Evolutionary conservation across 37 sponge, comb jelly and placozoan species (phyloP), one percentile per base, ranked within the genome.

Genomic region (Axinella damicornis): DNA sequence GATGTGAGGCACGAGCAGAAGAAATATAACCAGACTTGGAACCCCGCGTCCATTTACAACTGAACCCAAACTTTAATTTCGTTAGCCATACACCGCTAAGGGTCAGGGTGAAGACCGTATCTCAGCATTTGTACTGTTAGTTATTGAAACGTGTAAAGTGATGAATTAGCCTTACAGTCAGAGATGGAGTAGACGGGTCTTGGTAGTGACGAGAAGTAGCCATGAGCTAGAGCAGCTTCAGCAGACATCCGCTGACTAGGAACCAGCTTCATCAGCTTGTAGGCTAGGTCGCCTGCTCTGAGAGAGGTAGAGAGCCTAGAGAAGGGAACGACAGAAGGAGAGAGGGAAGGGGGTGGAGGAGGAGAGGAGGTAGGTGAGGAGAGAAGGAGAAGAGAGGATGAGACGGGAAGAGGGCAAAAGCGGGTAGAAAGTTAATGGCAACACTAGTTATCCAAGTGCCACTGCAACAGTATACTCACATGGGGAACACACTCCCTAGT

Each of bases 221-320:
- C 65, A 52, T 93, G 89, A 20, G 52, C 53, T 28, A 97, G 70
- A 14, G 98, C 96, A 36, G 85, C 90, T 32, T 33, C 41, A 18
- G 95, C 95, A 46, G 89, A 85, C 25, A 95, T 81, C 57, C 98
- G 80, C 31, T 94, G 63, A 30, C 85, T 57, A 30, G 97, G 97
- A 14, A 87, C 53, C 36, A 94, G 69, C 38, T 89, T 85, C n/a
- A 97, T 74, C 30, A 97, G 34, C 27, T 83, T 57, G n/a, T 30
- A 18, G 20, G 92, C 78, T 31, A 96, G 86, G 56, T 85, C 80
- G 31, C 89, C 94, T 65, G 82, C 52, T n/a, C 76, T 81, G 14
- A 80, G 38, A 17, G 76, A 78, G 21, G 72, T 69, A 15, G 76
- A 79, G 4, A 96, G 70, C 71, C 97, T 96, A 69, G 18, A 57